phyloP scores from a whole-genome alignment of 2,888 invertebrate genomes.

The Brachypterus glaber region DNA sequence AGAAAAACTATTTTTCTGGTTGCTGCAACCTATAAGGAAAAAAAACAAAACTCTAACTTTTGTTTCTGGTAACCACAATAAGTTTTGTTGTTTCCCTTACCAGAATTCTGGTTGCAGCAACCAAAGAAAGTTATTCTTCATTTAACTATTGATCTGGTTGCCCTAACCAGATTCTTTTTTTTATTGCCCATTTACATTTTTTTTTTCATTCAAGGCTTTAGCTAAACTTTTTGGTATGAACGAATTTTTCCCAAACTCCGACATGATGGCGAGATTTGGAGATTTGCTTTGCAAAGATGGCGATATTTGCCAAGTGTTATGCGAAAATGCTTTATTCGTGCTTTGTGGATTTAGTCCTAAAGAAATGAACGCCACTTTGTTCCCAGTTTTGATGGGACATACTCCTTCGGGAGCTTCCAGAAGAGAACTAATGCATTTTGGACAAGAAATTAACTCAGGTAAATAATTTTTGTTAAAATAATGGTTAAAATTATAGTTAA shows the following conservation, averaged over 20 bases:
- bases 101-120: too few species aligned
- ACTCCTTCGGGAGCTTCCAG: slow-evolving; percentile 43
- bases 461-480: too few species aligned
- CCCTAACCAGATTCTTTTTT: too few species aligned
- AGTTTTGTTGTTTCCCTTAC: too few species aligned
- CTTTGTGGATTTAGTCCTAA: slow-evolving; percentile 32
- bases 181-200: slow-evolving; percentile 14
- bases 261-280: slow-evolving; percentile 37
- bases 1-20: too few species aligned
- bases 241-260: slow-evolving; percentile 55
- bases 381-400: slow-evolving; percentile 24
- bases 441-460: slow-evolving; percentile 49
- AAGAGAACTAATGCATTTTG: slow-evolving; percentile 62
- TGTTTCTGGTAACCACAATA: too few species aligned
- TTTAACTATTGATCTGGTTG: too few species aligned
- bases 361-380: slow-evolving; percentile 31
- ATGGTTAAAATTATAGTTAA: too few species aligned
- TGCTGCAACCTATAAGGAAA: too few species aligned
- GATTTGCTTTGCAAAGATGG: slow-evolving; percentile 16
- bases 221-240: slow-evolving; percentile 39
- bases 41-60: too few species aligned
- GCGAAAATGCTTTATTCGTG: slow-evolving; percentile 32
- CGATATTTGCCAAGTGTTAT: slow-evolving; percentile 22
- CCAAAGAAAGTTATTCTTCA: too few species aligned
- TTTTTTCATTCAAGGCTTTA: slow-evolving; percentile 19